Conservation (phyloP, 2,888 invertebrate species). For the Phalera bucephala region DNA sequence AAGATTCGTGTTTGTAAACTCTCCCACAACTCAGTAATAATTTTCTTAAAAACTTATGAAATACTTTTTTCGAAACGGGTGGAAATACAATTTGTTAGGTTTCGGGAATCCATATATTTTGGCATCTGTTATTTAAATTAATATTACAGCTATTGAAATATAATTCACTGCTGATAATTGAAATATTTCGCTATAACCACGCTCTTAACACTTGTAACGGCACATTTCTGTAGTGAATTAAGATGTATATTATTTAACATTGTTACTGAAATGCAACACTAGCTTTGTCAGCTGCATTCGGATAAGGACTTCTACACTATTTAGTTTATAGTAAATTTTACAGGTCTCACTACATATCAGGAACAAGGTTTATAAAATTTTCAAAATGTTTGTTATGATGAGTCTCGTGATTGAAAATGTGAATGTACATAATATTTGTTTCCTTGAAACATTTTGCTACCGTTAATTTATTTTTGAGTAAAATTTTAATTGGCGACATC, state of each 20-base stretch:
- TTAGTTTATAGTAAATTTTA: slow-evolving; percentile 80
- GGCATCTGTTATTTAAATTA: no score
- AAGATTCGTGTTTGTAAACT: no score
- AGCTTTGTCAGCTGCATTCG: slow-evolving; percentile 1
- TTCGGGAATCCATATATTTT: no score
- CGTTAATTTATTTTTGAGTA: background rate
- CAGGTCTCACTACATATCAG: slow-evolving; percentile 80
- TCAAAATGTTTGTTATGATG: slow-evolving; percentile 50
- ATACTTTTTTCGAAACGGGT: no score
- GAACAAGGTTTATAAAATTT: slow-evolving; percentile 75
- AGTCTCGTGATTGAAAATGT: slow-evolving; percentile 59
- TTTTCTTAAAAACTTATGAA: no score
- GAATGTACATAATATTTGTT: slow-evolving; percentile 51
- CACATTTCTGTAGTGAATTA: slow-evolving; percentile 7
- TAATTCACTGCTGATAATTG: background rate
- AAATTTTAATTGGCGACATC: slow-evolving; percentile 38
- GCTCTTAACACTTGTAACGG: slow-evolving; percentile 8
- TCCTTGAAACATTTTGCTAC: background rate
- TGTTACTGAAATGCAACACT: background rate
- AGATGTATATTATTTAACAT: background rate
- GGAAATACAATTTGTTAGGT: no score
- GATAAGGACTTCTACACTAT: slow-evolving; percentile 67
- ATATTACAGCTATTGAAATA: no score
- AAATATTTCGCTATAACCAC: slow-evolving; percentile 6
- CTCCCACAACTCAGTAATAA: no score